Percentiles rank a stretch among this genome's conserved stretches.
Evolutionary conservation across 2,888 invertebrate species (phyloP).

Genomic region (Drosophila neotestacea): DNA sequence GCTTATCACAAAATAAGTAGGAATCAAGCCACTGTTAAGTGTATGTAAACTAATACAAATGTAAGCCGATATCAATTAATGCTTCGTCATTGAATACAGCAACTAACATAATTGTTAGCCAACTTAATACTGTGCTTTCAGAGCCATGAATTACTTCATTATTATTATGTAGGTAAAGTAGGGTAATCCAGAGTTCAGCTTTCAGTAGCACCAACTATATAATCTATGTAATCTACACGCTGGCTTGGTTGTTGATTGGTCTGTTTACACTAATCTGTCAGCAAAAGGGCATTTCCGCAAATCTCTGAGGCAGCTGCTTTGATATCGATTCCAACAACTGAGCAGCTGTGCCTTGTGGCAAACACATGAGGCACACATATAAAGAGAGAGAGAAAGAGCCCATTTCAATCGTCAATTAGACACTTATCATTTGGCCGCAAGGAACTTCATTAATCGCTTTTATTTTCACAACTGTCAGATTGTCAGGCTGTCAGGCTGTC

Average conservation of each 20-base stretch:
- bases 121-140: neutral
- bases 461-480: slow-evolving; percentile 51
- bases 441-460: slow-evolving; percentile 73
- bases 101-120: neutral
- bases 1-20: neutral
- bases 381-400: neutral
- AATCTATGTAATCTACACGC: slow-evolving; percentile 10
- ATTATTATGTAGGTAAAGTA: slow-evolving; percentile 1
- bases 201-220: neutral
- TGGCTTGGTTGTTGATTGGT: slow-evolving; percentile 32
- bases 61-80: neutral
- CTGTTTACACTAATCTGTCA: slow-evolving; percentile 42
- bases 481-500: slow-evolving; percentile 39
- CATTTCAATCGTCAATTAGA: slow-evolving; percentile 64
- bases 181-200: slow-evolving; percentile 11
- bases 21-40: neutral
- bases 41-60: neutral
- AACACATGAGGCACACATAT: slow-evolving; percentile 1
- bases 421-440: slow-evolving; percentile 58
- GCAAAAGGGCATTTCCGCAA: slow-evolving; percentile 16
- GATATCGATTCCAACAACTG: slow-evolving; percentile 46
- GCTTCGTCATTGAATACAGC: neutral
- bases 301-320: slow-evolving; percentile 37
- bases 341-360: slow-evolving; percentile 7
- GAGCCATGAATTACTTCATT: no score